Base-by-base conservation (phyloP, 2,113 vertebrate species). In the Girardinichthys multiradiatus region DNA sequence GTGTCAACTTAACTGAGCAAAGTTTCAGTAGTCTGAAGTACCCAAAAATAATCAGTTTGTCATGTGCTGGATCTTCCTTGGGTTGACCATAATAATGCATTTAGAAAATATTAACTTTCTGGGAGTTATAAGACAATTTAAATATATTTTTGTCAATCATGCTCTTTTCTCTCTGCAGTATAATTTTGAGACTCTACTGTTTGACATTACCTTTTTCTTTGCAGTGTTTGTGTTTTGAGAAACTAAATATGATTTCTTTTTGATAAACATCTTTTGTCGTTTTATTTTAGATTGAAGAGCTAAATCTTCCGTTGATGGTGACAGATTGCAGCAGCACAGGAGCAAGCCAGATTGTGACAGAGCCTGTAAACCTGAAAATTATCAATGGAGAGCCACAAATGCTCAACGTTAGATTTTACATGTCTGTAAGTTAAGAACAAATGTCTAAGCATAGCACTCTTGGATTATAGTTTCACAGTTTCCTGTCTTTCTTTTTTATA, bases 281-380 rank as follows among this genome's bases (percentile, higher is more conserved):
- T 6, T 11, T 35, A 60, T 64, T 64, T 72, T 73, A 98, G 97
- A 94, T 97, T 85, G 24, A 77, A 74, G 95, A 94, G 79, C 89
- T 95, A 70, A 90, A 94, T n/a, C n/a, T n/a, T n/a, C n/a, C n/a
- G 21, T 27, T 89, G 1, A 95, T 93, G 42, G 51, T 69, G 4
- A 89, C 92, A 57, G 96, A 99, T 90, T 98, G 95, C 74, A 98
- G 96, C 86, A 95, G 90, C 86, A 93, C 93, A 19, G 96, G 96
- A 75, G 91, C 91, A 19, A 97, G 95, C 60, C 91, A 94, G 78
- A 81, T 98, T 79, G 90, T 94, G 66, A 95, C 95, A 30, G 90
- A 95, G 59, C 88, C 89, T 57, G 89, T 98, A 72, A 94, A 94
- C 4, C 86, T 98, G 35, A 94, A 95, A 73, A 96, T 96, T 68